Base-by-base conservation (phyloP, 2,888 invertebrate species). In the Chloroclysta siterata region DNA sequence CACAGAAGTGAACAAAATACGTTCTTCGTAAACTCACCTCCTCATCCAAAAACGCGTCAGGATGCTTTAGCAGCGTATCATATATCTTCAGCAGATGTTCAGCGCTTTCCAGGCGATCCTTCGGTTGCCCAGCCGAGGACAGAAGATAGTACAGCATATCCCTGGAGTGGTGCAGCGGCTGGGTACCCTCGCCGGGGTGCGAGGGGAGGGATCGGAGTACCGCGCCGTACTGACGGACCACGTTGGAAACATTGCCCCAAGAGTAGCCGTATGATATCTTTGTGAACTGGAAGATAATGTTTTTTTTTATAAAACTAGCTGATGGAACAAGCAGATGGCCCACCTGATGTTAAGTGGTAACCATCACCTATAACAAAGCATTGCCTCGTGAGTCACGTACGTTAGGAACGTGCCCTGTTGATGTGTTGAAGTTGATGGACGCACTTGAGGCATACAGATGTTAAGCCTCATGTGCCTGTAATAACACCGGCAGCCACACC, bases 1-100 rank as follows among this genome's bases (percentile, higher is more conserved):
- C 10, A 17, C 14, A 36, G 44, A 7, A 7, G 44, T 8, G 2
- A 7, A 2, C 7, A 14, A 44, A 44, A 44, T 15, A 14, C 36
- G 36, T 22, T 22, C 47, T 10, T 22, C 1, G 8, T 14, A 6
- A 7, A 33, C 5, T 33, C 83, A 97, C 97, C 94, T 95, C 94
- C 85, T 95, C 95, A 87, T 95, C 95, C 65, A 96, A 94, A 72
- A 97, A 94, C 11, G 97, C 95, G 75, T 95, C 93, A 39, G 94
- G 94, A 73, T 91, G 85, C 66, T 83, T 87, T 50, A 93, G 69
- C 44, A 93, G 72, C 8, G 80, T 84, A 39, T 92, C 89, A 54
- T 82, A 91, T 41, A 92, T 94, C 75, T 94, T 94, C 71, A 97
- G 86, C 53, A 97, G 92, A 72, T 94, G 93, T 81, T 95, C 95